A percentile compares a stretch with the other conserved stretches of the same genome.
These are phyloP conservation scores for Apeira syringaria DNA, from an alignment of 2,888 invertebrate species.

Conservation along the genomic window DNA sequence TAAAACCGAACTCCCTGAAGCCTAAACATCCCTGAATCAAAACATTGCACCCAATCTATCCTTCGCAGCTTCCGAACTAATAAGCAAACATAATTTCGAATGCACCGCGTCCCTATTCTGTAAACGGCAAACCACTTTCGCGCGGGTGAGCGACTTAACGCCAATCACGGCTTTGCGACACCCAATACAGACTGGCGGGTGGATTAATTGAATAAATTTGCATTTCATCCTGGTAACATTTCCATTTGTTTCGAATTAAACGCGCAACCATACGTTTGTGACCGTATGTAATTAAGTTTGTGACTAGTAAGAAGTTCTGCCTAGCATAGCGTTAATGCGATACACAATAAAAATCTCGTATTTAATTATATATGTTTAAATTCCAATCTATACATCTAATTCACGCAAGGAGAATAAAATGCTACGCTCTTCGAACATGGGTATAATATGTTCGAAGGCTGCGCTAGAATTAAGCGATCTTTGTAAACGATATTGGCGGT, in stretches of 20 bases:
- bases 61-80: slow-evolving; percentile 45
- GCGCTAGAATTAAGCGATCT: too few species aligned
- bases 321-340: too few species aligned
- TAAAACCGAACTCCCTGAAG: too few species aligned
- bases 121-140: slow-evolving; percentile 63
- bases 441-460: too few species aligned
- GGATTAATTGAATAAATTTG: slow-evolving; percentile 83
- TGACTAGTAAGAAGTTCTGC: too few species aligned
- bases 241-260: slow-evolving; percentile 77
- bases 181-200: slow-evolving; percentile 70
- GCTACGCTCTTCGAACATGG: too few species aligned
- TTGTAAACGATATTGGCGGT: too few species aligned
- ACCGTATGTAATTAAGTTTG: too few species aligned
- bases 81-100: slow-evolving; percentile 69
- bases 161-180: slow-evolving; percentile 76
- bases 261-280: slow-evolving; percentile 28
- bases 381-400: too few species aligned
- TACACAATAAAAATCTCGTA: too few species aligned
- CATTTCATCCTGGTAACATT: slow-evolving; percentile 72
- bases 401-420: too few species aligned
- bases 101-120: slow-evolving; percentile 58
- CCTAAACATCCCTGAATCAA: neutral
- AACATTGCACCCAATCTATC: slow-evolving; percentile 20
- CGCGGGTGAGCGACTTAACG: slow-evolving; percentile 68
- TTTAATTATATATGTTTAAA: too few species aligned